Conservation (phyloP, 37 sponge, comb jelly and placozoan genomes). For the Halichondria panicea region DNA sequence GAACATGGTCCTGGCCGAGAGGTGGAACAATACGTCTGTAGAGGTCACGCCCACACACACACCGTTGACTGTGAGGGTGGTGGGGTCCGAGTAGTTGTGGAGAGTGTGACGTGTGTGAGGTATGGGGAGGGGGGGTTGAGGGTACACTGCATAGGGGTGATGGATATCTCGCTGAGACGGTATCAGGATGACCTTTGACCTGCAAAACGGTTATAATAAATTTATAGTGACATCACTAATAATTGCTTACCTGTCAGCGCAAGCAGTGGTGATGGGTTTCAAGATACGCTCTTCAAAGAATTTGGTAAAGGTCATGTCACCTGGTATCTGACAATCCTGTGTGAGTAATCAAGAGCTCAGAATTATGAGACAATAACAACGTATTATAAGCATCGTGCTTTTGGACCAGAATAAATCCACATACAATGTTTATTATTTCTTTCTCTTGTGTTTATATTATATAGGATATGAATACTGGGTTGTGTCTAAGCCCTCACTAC, state of each 20-base stretch:
- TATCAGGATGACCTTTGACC: constrained; percentile 59
- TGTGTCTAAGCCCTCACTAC: too few relatives aligned
- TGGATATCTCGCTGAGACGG: constrained; percentile 77
- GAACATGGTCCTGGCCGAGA: constrained; percentile 68
- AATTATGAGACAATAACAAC: too few relatives aligned
- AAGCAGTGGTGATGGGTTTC: background rate
- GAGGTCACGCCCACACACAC: constrained; percentile 72
- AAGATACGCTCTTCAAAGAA: constrained; percentile 25
- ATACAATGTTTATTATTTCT: too few relatives aligned
- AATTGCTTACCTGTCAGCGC: background rate
- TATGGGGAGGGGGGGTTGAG: constrained; percentile 76
- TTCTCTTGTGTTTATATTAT: too few relatives aligned
- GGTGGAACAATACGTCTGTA: constrained; percentile 77
- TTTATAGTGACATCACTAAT: background rate
- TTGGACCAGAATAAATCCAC: too few relatives aligned
- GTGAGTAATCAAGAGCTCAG: background rate
- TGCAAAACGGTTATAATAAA: constrained; percentile 15
- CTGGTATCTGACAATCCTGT: constrained; percentile 29
- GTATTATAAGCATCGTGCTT: too few relatives aligned
- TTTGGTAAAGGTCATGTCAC: constrained; percentile 20
- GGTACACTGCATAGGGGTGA: constrained; percentile 72
- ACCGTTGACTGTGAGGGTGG: constrained; percentile 63
- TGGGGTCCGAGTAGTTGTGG: constrained; percentile 47
- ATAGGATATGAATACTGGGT: too few relatives aligned
- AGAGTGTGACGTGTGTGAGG: background rate